Conservation (phyloP, 23 tunicate genomes). For the Trididemnum clinides region DNA sequence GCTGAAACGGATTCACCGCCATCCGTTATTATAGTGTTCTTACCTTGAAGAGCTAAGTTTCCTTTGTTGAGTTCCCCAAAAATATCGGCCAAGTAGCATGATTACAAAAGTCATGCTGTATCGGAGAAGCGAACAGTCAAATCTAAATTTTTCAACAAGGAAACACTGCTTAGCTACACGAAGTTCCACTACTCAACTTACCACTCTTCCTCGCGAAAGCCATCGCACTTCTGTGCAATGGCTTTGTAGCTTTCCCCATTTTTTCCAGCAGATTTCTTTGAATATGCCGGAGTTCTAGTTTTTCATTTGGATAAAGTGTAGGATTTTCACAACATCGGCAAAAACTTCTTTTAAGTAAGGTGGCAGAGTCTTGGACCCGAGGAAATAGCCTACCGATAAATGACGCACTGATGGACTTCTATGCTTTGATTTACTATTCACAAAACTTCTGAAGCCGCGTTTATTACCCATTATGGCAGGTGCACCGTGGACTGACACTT, state of each 20-base stretch:
- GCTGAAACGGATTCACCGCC: background rate
- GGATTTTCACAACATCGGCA: constrained; percentile 12
- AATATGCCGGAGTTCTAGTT: background rate
- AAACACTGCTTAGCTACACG: background rate
- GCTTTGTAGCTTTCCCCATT: constrained; percentile 15
- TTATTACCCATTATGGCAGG: too few relatives aligned
- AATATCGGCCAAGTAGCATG: constrained; percentile 1
- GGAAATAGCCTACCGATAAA: constrained; percentile 11
- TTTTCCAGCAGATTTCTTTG: background rate
- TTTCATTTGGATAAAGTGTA: constrained; percentile 17
- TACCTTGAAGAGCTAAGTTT: constrained; percentile 22
- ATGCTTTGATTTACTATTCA: background rate
- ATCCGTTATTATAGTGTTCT: constrained; percentile 4
- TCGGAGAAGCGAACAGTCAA: constrained; percentile 20
- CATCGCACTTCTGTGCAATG: constrained; percentile 6
- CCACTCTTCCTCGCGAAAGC: constrained; percentile 15
- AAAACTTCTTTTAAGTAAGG: constrained; percentile 28
- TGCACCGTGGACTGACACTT: too few relatives aligned
- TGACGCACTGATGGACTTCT: constrained; percentile 3
- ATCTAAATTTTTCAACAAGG: constrained; percentile 12
- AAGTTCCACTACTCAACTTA: constrained; percentile 6
- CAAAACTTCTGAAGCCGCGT: constrained; percentile 1
- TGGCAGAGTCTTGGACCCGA: constrained; percentile 15
- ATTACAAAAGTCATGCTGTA: constrained; percentile 2
- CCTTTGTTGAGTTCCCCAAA: constrained; percentile 7